Conservation (phyloP, 2,113 vertebrate genomes). For the Scytalopus superciliaris region DNA sequence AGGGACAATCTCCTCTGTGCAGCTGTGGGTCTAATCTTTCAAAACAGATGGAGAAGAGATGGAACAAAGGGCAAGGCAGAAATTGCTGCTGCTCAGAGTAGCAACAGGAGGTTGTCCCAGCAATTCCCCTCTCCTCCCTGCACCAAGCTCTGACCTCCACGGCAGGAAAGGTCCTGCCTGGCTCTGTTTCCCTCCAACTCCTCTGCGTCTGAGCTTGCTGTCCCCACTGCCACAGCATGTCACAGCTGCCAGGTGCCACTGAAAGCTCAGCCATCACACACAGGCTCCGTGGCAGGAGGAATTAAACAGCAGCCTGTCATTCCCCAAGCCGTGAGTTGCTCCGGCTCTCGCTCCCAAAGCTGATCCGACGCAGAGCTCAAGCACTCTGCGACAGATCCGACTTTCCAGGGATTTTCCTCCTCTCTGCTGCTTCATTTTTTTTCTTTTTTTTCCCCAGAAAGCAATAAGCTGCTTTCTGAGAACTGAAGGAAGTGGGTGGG, state of each 20-base stretch:
- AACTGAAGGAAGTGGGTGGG: not conserved
- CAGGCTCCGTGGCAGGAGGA: not conserved
- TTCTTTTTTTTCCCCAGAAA: not conserved
- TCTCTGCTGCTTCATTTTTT: not conserved
- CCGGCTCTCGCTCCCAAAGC: not conserved
- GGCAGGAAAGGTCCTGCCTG: not conserved
- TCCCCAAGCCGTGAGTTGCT: not conserved
- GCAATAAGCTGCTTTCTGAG: not conserved
- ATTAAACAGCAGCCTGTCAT: not conserved
- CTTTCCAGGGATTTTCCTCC: not conserved
- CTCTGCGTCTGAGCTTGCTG: not conserved
- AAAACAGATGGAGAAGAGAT: not conserved
- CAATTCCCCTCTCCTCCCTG: accelerated
- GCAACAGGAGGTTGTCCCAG: not conserved
- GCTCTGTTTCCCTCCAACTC: not conserved
- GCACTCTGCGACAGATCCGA: not conserved
- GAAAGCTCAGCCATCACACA: not conserved
- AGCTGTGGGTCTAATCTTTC: not conserved
- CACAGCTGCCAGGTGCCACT: not conserved
- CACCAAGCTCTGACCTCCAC: not conserved
- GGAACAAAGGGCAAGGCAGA: not conserved
- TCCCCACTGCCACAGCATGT: not conserved
- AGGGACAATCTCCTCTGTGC: not conserved
- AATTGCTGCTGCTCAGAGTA: not conserved
- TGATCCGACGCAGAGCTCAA: not conserved